phyloP scores from a whole-genome alignment of 2,888 invertebrate genomes.

The Galerucella nymphaeae region DNA sequence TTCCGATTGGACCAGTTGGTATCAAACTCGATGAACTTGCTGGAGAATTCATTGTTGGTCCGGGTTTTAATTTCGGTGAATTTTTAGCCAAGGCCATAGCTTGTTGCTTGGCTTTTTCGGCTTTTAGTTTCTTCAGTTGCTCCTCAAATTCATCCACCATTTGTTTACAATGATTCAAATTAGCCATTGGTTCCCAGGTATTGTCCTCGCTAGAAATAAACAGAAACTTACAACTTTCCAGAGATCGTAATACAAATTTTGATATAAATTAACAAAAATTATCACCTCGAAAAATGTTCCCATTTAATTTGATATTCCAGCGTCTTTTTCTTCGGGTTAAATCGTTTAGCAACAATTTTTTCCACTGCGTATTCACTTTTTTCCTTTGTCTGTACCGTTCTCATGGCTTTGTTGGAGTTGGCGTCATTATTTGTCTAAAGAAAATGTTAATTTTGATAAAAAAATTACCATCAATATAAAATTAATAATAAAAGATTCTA shows the following conservation, averaged over 20 bases:
- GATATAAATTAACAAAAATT: conserved; percentile 11
- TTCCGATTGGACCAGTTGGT: conserved; percentile 7
- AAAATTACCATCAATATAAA: neutral
- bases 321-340: conserved; percentile 79
- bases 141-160: conserved; percentile 84
- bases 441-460: neutral
- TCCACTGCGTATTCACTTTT: conserved; percentile 79
- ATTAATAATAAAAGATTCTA: neutral
- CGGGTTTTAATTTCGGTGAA: conserved; percentile 25
- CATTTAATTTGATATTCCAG: conserved; percentile 88
- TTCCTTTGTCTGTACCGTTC: conserved; percentile 45
- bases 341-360: conserved; percentile 85
- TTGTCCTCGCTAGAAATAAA: conserved; percentile 74
- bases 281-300: conserved; percentile 79
- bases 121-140: conserved; percentile 79
- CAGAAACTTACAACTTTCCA: conserved; percentile 15
- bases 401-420: conserved; percentile 49
- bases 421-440: conserved; percentile 38
- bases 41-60: conserved; percentile 5
- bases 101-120: conserved; percentile 58
- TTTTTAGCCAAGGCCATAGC: conserved; percentile 54
- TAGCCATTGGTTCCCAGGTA: conserved; percentile 86
- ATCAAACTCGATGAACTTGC: conserved; percentile 21
- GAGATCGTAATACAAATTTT: conserved; percentile 16
- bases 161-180: conserved; percentile 81